Base-by-base conservation (phyloP, 2,888 invertebrate species). In the Dryomyza anilis region DNA sequence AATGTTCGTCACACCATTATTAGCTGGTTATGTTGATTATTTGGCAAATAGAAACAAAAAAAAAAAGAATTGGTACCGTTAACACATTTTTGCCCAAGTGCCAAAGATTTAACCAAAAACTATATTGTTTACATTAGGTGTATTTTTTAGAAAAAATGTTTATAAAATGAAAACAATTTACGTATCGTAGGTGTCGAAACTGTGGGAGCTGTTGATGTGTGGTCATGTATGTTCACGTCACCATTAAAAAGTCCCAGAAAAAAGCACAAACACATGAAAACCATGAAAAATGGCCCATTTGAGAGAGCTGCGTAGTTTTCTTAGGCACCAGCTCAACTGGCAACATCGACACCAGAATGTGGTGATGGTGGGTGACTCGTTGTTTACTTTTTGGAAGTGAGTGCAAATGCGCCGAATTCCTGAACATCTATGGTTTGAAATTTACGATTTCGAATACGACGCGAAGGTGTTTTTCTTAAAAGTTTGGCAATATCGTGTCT, bases 141-240 rank as follows among this genome's bases (percentile, higher is more conserved):
- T 29, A 8, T 55, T 62, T 63, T 63, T 61, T 27, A 23, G 62
- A 65, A 69, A 64, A 66, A 63, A 68, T 72, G 71, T 71, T 72
- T 72, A 72, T 59, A 58, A 66, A 64, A 63, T 48, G 63, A 56
- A 68, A 63, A 27, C 56, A 64, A 48, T 57, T 48, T 52, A 57
- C 55, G 60, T n/a, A n/a, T n/a, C n/a, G n/a, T 60, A 55, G 60
- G 55, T 65, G 59, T 52, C 53, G 58, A 53, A 56, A 50, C 30
- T 30, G n/a, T n/a, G 33, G 16, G 48, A 5, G 63, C n/a, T 43
- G 57, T 52, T 33, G 14, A 23, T 14, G 36, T 61, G 61, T 61
- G 57, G 30, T 39, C 19, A 21, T 62, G 48, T 29, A 45, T 46
- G 60, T 55, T 53, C 63, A 60, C 58, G 63, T 63, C 55, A 55